Evolutionary conservation across 2,113 vertebrate species (phyloP).

Genomic region (Dromas ardeola): DNA sequence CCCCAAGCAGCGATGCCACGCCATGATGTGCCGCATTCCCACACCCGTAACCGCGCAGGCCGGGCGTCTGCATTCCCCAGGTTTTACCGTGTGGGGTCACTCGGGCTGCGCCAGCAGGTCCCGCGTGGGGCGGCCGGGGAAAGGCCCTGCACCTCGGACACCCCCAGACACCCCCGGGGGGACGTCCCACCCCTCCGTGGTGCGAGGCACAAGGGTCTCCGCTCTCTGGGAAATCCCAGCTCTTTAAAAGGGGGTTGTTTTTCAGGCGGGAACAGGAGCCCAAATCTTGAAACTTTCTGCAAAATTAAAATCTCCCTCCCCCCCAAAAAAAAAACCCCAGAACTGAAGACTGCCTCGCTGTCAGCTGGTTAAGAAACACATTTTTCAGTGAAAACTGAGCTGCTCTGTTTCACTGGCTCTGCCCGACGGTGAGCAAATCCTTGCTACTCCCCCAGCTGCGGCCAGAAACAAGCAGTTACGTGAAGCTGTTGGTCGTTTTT

Average conservation of each 20-base stretch:
- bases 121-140: fast-evolving
- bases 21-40: not conserved
- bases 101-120: not conserved
- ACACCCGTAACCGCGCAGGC: fast-evolving
- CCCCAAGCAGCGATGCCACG: not conserved
- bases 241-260: not conserved
- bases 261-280: not conserved
- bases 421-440: not conserved
- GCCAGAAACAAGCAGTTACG: not conserved
- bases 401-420: not conserved
- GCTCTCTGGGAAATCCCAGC: not conserved
- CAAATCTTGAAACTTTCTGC: not conserved
- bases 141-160: not conserved
- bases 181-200: not conserved
- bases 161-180: not conserved
- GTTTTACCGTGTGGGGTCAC: not conserved
- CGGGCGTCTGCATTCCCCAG: not conserved
- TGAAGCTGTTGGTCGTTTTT: not conserved
- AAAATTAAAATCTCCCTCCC: not conserved
- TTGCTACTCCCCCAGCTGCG: not conserved
- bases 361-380: not conserved
- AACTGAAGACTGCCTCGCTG: fast-evolving
- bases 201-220: not conserved
- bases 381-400: fast-evolving
- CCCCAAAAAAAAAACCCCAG: not conserved